Evolutionary conservation across 2,888 invertebrate genomes (phyloP), one percentile per base, ranked within the genome.

Genomic region (Eulithis prunata): DNA sequence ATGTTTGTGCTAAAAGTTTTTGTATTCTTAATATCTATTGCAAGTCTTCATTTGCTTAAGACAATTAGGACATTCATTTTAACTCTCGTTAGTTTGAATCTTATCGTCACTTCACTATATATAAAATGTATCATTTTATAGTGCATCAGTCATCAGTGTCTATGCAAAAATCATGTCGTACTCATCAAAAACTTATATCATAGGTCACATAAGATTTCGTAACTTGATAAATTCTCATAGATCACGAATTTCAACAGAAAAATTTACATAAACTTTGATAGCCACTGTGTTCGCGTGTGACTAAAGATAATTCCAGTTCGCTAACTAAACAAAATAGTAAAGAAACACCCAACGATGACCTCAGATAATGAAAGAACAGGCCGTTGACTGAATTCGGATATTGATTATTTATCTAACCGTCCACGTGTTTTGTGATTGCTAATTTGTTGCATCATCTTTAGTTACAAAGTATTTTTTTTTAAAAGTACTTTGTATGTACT

Each of bases 321-420:
- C 81, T 80, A 80, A 68, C 57, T 64, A 68, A 54, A 67, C 76
- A 79, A 73, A 80, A 77, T 77, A 65, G 74, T 77, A 74, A 71
- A 76, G 76, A 71, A 81, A 82, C 78, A 76, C 75, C 71, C 72
- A 78, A 79, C 76, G 77, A 75, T 88, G 88, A 89, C 89, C 89
- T 74, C 72, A 68, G 88, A 88, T 88, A 88, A 86, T 77, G 66
- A 57, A 32, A 52, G 6, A 55, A 53, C 77, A 71, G 84, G 85
- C 75, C 87, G 67, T 85, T 89, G 89, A 89, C 89, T 80, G 76
- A 72, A 75, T 78, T 77, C 71, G 73, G 70, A 75, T 71, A 81
- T 80, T 77, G 80, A 81, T 85, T 81, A 74, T 78, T 78, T 77
- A 66, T 63, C 62, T 46, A 32, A 36, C 32, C 32, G n/a, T 49